A percentile compares a stretch with the other conserved stretches of the same genome.
These are phyloP conservation scores for Euglossa dilemma DNA, from an alignment of 1,140 invertebrate genomes.

Conservation along the genomic window DNA sequence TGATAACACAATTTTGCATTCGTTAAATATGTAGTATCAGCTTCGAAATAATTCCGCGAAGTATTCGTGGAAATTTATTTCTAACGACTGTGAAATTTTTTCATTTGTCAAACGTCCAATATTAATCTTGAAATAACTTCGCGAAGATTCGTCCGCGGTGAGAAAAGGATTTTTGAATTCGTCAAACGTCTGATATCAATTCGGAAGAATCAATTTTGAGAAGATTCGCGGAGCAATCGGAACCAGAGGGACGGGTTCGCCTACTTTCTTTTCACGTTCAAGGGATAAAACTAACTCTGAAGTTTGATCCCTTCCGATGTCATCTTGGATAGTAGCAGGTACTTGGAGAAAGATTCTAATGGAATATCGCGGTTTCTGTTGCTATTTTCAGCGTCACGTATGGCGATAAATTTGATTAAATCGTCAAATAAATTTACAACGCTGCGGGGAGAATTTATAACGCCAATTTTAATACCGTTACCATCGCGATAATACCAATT, in stretches of 20 bases:
- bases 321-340: neutral
- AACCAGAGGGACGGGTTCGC: neutral
- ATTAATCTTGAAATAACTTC: neutral
- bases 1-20: no score
- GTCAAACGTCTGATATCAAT: conserved; percentile 6
- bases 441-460: neutral
- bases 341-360: neutral
- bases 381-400: no score
- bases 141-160: neutral
- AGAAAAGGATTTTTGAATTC: no score
- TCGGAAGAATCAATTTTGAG: neutral
- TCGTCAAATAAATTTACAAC: no score
- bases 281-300: neutral
- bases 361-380: neutral
- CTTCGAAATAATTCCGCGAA: no score
- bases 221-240: conserved; percentile 5
- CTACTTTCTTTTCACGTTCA: neutral
- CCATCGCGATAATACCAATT: no score
- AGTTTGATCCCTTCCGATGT: conserved; percentile 2
- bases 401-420: neutral
- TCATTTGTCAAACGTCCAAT: no score
- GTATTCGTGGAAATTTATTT: no score
- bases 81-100: no score
- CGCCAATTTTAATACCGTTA: no score
- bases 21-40: no score